Percentiles rank a stretch among this genome's conserved stretches.
Evolutionary conservation across 2,797 vertebrate genomes (phyloP).

Genomic region (Etheostoma perlongum): DNA sequence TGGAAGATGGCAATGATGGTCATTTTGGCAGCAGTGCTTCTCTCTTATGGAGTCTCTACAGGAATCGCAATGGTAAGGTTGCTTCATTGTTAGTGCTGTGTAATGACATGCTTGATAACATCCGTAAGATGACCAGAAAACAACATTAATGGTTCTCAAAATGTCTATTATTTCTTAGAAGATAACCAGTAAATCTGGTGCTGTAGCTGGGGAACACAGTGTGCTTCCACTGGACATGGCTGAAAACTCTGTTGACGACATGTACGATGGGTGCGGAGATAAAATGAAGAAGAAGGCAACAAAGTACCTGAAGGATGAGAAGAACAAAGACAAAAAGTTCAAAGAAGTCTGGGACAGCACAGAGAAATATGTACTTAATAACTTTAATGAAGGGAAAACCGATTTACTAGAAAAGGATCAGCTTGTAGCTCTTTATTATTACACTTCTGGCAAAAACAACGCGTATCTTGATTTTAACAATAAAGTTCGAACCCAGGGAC

Average conservation of each 20-base stretch:
- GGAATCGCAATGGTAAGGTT: neutral
- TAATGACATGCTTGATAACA: no score
- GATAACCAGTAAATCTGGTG: neutral
- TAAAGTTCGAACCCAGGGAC: neutral
- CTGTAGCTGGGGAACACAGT: neutral
- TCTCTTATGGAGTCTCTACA: neutral
- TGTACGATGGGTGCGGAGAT: rapidly evolving
- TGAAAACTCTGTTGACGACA: neutral
- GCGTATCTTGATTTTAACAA: neutral
- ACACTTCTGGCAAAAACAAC: neutral
- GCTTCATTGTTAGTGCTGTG: neutral
- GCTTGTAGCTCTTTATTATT: neutral
- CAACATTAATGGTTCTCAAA: neutral
- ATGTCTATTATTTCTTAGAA: neutral
- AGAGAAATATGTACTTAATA: no score
- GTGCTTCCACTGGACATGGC: neutral
- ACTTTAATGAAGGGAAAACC: no score
- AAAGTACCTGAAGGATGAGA: neutral
- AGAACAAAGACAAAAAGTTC: rapidly evolving
- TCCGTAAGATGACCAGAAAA: neutral
- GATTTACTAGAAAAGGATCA: neutral
- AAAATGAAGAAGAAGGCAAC: rapidly evolving
- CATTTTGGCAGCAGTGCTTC: neutral
- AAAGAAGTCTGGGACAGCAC: neutral
- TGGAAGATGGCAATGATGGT: neutral